Evolutionary conservation across 2,797 vertebrate genomes (phyloP).

Genomic region (Amphiprion clarkii): DNA sequence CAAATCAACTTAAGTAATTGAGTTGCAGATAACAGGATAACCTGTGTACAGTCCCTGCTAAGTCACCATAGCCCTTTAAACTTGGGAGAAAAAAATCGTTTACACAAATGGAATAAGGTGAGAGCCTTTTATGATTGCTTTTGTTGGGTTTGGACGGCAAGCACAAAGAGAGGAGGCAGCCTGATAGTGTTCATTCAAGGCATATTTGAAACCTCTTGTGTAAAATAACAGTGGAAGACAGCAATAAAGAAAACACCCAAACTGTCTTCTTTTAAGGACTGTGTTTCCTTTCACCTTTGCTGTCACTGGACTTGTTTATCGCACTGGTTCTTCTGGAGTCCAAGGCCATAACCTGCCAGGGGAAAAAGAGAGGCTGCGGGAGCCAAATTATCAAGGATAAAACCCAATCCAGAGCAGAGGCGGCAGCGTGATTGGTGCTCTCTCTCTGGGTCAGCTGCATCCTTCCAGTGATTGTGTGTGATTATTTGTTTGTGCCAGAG

Average conservation of each 20-base stretch:
- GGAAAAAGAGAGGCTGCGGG: constrained; percentile 11
- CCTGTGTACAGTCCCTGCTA: constrained; percentile 4
- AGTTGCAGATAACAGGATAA: constrained; percentile 18
- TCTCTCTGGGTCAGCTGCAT: constrained; percentile 14
- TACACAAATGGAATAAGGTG: not conserved
- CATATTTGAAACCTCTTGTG: constrained; percentile 22
- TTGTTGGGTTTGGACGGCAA: not conserved
- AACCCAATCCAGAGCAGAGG: constrained; percentile 14
- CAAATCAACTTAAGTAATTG: constrained; percentile 13
- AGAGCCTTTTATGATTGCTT: not conserved
- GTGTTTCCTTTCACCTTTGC: constrained; percentile 44
- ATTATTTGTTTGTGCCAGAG: constrained; percentile 33
- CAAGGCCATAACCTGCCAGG: constrained; percentile 16
- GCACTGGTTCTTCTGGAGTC: constrained; percentile 6
- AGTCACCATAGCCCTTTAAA: not conserved
- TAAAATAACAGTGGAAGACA: constrained; percentile 30
- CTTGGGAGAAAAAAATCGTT: not conserved
- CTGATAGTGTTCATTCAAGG: constrained; percentile 1
- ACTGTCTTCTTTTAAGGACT: constrained; percentile 17
- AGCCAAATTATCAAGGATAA: constrained; percentile 40
- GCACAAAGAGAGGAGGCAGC: not conserved
- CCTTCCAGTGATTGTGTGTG: constrained; percentile 18
- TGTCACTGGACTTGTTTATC: constrained; percentile 54
- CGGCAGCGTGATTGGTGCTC: constrained; percentile 18
- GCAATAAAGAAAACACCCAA: constrained; percentile 35